These are phyloP conservation scores for Hypsopygia costalis DNA, from an alignment of 2,888 invertebrate genomes.

Conservation along the genomic window DNA sequence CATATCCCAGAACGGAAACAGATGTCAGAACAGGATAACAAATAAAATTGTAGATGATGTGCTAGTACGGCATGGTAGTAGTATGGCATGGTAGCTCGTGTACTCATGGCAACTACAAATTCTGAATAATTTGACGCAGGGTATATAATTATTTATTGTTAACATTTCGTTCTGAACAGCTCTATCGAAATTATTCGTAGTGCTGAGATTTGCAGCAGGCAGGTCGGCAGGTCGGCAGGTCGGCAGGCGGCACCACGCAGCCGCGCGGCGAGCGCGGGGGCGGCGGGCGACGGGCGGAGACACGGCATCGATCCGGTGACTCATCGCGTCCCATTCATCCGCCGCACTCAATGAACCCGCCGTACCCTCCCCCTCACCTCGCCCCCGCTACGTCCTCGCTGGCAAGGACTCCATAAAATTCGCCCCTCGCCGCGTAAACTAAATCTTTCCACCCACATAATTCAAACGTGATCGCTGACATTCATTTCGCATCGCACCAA, in stretches of 20 bases:
- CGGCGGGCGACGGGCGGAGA: conserved; percentile 25
- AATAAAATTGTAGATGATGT: no score
- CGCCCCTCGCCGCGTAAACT: conserved; percentile 52
- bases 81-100: no score
- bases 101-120: no score
- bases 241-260: conserved; percentile 33
- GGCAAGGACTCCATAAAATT: conserved; percentile 70
- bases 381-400: conserved; percentile 51
- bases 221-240: conserved; percentile 9
- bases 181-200: no score
- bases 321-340: conserved; percentile 76
- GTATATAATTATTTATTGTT: no score
- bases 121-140: no score
- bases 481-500: conserved; percentile 31
- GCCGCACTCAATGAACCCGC: conserved; percentile 73
- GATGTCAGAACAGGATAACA: no score
- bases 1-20: no score
- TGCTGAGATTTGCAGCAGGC: no score
- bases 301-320: conserved; percentile 69
- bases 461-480: conserved; percentile 37
- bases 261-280: conserved; percentile 30
- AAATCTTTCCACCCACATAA: conserved; percentile 59
- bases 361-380: conserved; percentile 34
- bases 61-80: no score
- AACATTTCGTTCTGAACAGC: no score